Percentiles rank a stretch among this genome's conserved stretches.
phyloP scores from a whole-genome alignment of 2,888 invertebrate genomes.

The Mimas tiliae region DNA sequence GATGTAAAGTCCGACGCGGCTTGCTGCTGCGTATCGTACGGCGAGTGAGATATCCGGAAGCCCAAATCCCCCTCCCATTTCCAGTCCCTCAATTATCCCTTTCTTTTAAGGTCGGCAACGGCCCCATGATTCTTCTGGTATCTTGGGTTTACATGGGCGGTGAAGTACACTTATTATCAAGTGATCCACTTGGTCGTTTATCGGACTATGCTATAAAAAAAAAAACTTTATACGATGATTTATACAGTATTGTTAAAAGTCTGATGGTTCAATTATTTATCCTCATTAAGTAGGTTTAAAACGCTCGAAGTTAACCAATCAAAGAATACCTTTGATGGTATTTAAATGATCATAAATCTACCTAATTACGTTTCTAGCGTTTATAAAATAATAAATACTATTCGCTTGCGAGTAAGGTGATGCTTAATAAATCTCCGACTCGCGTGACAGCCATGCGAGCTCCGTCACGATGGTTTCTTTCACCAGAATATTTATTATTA shows the following conservation, averaged over 20 bases:
- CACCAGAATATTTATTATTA: slow-evolving; percentile 23
- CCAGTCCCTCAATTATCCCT: no score
- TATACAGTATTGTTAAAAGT: not conserved
- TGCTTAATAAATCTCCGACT: not conserved
- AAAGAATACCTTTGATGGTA: not conserved
- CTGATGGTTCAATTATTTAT: not conserved
- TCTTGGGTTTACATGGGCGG: no score
- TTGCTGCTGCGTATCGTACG: no score
- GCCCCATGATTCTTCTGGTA: no score
- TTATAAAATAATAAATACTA: not conserved
- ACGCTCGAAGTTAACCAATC: not conserved
- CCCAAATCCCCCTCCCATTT: no score
- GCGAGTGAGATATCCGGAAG: no score
- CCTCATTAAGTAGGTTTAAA: not conserved
- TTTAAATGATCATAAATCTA: not conserved
- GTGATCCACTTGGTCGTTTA: no score
- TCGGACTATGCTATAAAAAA: no score
- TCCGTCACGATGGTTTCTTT: slow-evolving; percentile 20
- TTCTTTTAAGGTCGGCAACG: no score
- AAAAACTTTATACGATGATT: no score
- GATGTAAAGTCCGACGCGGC: no score
- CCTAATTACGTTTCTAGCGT: not conserved
- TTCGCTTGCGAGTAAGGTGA: not conserved
- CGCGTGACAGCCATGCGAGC: not conserved
- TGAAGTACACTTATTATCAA: no score